phyloP scores from a whole-genome alignment of 1,140 invertebrate genomes.

The Cotesia vestalis region DNA sequence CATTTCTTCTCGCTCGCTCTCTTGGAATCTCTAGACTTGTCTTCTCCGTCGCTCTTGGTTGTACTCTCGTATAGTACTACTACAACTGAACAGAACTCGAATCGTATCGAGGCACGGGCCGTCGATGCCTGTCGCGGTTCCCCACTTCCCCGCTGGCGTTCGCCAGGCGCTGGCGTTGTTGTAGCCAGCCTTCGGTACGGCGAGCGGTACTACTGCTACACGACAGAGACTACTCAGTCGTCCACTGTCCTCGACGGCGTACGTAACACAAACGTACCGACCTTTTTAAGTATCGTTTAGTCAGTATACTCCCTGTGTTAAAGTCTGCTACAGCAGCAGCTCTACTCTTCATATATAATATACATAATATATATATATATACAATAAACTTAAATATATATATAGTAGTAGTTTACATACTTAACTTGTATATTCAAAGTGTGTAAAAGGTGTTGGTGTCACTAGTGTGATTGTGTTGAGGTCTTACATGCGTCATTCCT shows the following conservation, averaged over 20 bases:
- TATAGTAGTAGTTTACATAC: constrained; percentile 1
- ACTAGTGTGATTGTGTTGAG: constrained; percentile 3
- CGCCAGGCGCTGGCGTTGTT: constrained; percentile 20
- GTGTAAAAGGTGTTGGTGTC: no score
- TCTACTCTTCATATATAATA: no score
- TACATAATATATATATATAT: neutral
- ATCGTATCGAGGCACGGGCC: constrained; percentile 7
- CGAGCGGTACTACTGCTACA: constrained; percentile 6
- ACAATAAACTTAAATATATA: neutral
- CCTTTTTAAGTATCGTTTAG: no score
- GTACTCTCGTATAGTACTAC: neutral
- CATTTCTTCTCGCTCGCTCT: neutral
- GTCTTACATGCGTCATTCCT: constrained; percentile 13
- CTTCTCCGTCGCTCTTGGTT: no score
- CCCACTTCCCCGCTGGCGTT: constrained; percentile 10
- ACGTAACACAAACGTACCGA: neutral
- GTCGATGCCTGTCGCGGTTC: constrained; percentile 9
- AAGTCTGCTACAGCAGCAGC: no score
- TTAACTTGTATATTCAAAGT: neutral
- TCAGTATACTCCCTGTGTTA: no score
- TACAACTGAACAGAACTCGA: no score
- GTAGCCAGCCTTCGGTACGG: constrained; percentile 16
- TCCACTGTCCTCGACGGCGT: constrained; percentile 18
- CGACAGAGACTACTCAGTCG: constrained; percentile 27
- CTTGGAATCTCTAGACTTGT: no score